A percentile compares a stretch with the other conserved stretches of the same genome.
These are phyloP conservation scores for Hyperoplus lanceolatus DNA, from an alignment of 2,797 vertebrate species.

Conservation along the genomic window DNA sequence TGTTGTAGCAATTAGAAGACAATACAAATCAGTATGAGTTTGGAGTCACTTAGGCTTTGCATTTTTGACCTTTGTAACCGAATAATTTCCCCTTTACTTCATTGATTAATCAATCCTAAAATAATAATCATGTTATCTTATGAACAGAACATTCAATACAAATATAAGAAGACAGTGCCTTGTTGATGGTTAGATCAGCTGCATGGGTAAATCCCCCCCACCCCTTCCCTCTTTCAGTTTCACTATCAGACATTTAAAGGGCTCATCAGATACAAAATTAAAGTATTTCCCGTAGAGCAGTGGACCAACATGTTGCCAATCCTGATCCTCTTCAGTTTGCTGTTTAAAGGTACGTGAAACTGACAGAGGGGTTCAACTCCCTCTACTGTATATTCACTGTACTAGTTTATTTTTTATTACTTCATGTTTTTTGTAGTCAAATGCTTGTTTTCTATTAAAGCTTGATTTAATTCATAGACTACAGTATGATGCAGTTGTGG, in stretches of 20 bases:
- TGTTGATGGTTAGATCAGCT: not conserved
- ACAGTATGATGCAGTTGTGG: not conserved
- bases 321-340: not conserved
- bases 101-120: too few relatives aligned
- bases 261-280: not conserved
- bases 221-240: not conserved
- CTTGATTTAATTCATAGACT: not conserved
- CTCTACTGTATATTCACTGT: not conserved
- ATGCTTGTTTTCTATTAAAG: not conserved
- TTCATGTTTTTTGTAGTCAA: not conserved
- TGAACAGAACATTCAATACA: too few relatives aligned
- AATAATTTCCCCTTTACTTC: too few relatives aligned
- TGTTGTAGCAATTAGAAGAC: too few relatives aligned
- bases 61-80: too few relatives aligned
- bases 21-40: too few relatives aligned
- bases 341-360: constrained; percentile 48
- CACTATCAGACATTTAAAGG: not conserved
- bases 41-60: too few relatives aligned
- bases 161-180: too few relatives aligned
- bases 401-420: not conserved
- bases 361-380: fast-evolving
- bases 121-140: too few relatives aligned
- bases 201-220: not conserved
- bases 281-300: not conserved
- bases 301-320: constrained; percentile 25